Percentiles rank a stretch among this genome's conserved stretches.
These are phyloP conservation scores for Cryptotis parvus DNA, from an alignment of 2,113 vertebrate genomes.

Conservation along the genomic window DNA sequence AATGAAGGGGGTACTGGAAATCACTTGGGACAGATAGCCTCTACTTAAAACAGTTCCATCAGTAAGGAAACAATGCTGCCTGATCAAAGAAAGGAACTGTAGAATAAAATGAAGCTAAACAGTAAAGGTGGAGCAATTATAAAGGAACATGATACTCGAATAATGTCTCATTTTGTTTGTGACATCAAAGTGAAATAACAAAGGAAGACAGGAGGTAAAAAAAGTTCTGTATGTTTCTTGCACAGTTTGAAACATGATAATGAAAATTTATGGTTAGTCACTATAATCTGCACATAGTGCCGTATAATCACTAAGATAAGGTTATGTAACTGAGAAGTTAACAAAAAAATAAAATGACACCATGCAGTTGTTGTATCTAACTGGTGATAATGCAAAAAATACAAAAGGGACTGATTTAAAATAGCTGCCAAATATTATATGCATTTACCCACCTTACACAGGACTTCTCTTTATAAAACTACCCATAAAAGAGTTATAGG, in stretches of 20 bases:
- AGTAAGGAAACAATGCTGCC: neutral
- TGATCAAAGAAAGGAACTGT: neutral
- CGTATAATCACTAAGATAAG: neutral
- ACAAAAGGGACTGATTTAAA: too few species aligned
- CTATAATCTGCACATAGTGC: too few species aligned
- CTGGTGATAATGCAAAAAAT: neutral
- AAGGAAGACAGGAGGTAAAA: neutral
- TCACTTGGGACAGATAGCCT: too few species aligned
- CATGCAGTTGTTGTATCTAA: neutral
- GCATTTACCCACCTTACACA: neutral
- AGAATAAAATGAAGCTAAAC: too few species aligned
- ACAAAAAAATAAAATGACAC: neutral
- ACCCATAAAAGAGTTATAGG: neutral
- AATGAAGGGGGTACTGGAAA: neutral
- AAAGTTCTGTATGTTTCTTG: neutral
- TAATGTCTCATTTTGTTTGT: neutral
- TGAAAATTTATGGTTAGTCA: neutral
- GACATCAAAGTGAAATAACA: neutral
- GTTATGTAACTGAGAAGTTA: neutral
- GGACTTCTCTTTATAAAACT: neutral
- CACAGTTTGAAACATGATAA: neutral
- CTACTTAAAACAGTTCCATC: neutral
- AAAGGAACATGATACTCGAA: neutral
- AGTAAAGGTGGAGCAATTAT: too few species aligned
- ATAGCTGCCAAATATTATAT: neutral